Evolutionary conservation across 2,888 invertebrate genomes (phyloP).

Genomic region (Trilocha varians): DNA sequence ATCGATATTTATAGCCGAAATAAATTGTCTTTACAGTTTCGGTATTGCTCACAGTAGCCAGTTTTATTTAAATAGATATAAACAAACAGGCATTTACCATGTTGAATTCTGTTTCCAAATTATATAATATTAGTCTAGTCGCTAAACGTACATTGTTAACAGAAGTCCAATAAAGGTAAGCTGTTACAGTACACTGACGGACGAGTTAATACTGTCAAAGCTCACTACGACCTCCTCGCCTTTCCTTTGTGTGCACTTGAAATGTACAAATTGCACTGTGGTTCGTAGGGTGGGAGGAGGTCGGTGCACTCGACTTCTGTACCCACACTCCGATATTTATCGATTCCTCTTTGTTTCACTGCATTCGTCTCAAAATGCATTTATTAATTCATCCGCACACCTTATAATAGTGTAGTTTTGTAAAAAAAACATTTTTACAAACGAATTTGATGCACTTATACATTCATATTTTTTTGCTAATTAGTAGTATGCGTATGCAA

Average conservation of each 20-base stretch:
- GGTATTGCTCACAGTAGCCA: background rate
- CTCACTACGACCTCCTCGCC: slow-evolving; percentile 64
- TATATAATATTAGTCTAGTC: background rate
- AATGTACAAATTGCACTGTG: slow-evolving; percentile 73
- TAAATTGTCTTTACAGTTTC: no score
- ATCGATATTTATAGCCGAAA: no score
- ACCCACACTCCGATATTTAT: slow-evolving; percentile 53
- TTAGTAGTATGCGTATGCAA: background rate
- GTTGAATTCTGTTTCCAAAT: background rate
- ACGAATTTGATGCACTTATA: no score
- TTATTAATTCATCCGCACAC: slow-evolving; percentile 38
- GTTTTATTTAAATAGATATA: background rate
- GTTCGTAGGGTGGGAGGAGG: slow-evolving; percentile 54
- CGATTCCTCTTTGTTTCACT: slow-evolving; percentile 68
- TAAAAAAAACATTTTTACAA: no score
- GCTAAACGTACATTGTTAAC: background rate
- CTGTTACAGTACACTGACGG: slow-evolving; percentile 49
- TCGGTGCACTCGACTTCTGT: slow-evolving; percentile 56
- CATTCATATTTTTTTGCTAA: no score
- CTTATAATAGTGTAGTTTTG: no score
- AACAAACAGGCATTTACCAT: background rate
- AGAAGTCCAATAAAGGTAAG: slow-evolving; percentile 60
- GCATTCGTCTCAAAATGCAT: slow-evolving; percentile 68
- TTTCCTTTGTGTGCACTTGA: slow-evolving; percentile 72
- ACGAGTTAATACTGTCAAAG: slow-evolving; percentile 73